Base-by-base conservation (phyloP, 2,888 invertebrate genomes). In the Mythimna loreyi region DNA sequence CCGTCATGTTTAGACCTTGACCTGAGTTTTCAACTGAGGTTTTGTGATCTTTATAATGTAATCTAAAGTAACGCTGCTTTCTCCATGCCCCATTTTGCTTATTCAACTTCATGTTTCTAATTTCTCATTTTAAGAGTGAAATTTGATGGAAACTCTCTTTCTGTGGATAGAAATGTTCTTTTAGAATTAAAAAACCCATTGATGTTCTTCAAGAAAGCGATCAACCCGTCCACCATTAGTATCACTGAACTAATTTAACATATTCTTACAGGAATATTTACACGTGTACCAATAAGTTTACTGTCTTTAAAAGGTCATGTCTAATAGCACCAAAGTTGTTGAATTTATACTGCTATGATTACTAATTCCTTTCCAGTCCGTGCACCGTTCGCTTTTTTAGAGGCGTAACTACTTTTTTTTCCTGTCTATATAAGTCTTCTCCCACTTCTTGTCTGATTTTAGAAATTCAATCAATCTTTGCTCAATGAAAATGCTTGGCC, bases 1-100 rank as follows among this genome's bases (percentile, higher is more conserved):
- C 36, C 45, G 49, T 36, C 30, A 69, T n/a, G n/a, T 25, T 16
- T 45, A 16, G 30, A 9, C 69, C 52, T 66, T 79, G 59, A 53
- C 25, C 25, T 56, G 40, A 58, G n/a, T 40, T 19, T 43, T 62
- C 60, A 58, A 40, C 30, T 61, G 57, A 33, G 13, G 16, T 47
- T 55, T 13, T 55, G 28, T 8, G 5, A 25, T 52, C 11, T 9
- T 56, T 36, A 3, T 63, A 7, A 23, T 28, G n/a, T 55, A 2
- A n/a, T 53, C 4, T 30, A 28, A 30, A n/a, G 4, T 28, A n/a
- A 6, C n/a, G 52, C 52, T 53, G 9, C n/a, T 9, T 53, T 9
- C n/a, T 53, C 2, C 11, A 30, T 9, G 9, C n/a, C n/a, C 16
- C 2, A 5, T 40, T 40, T 40, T 40, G 40, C 16, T 21, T 50